Conservation (phyloP, 1,140 invertebrate species). For the Acromyrmex heyeri region DNA sequence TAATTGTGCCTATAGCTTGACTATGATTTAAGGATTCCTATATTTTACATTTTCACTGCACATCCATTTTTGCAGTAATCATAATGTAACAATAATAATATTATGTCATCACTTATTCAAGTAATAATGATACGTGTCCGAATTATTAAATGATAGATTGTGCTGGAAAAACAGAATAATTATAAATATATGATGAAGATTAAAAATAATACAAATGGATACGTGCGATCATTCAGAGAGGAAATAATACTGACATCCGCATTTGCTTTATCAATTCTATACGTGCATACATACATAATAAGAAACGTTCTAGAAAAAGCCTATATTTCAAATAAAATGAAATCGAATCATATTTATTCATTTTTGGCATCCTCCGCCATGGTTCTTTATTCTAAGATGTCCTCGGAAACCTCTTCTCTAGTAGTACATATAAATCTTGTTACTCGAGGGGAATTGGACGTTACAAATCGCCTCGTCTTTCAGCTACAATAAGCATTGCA, state of each 20-base stretch:
- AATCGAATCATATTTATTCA: slow-evolving; percentile 50
- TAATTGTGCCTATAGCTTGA: slow-evolving; percentile 24
- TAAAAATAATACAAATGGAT: slow-evolving; percentile 33
- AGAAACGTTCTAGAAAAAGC: not conserved
- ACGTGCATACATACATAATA: not conserved
- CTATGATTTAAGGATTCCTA: slow-evolving; percentile 32
- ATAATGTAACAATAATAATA: slow-evolving; percentile 20
- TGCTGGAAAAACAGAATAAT: slow-evolving; percentile 13
- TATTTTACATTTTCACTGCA: not conserved
- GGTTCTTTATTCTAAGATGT: slow-evolving; percentile 50
- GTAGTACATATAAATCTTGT: slow-evolving; percentile 52
- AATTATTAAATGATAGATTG: slow-evolving; percentile 34
- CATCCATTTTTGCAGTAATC: not conserved
- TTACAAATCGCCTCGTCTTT: slow-evolving; percentile 56
- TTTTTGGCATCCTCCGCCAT: slow-evolving; percentile 22
- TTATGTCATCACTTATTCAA: slow-evolving; percentile 28
- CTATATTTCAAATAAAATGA: slow-evolving; percentile 3
- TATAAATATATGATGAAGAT: not conserved
- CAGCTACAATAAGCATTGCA: slow-evolving; percentile 51
- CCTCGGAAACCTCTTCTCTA: slow-evolving; percentile 27
- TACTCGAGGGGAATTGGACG: slow-evolving; percentile 40
- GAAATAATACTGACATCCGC: not conserved
- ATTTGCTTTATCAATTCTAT: slow-evolving; percentile 20
- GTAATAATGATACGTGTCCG: not conserved
- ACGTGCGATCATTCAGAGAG: not conserved